Evolutionary conservation across 2,797 vertebrate species (phyloP).

Genomic region (Naso thynnoides): DNA sequence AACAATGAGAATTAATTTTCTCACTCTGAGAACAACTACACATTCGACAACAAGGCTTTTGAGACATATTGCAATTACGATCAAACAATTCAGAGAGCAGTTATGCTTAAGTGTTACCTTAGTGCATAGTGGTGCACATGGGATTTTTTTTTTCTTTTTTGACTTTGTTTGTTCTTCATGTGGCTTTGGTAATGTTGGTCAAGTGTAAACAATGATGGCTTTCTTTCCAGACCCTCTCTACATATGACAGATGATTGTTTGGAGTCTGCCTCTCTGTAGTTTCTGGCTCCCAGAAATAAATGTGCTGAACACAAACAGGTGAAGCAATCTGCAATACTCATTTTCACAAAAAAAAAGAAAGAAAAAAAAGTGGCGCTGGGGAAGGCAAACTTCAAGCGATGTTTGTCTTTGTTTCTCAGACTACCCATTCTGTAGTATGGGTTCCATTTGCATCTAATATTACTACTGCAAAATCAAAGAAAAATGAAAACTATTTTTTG

Average conservation of each 20-base stretch:
- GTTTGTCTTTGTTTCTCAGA: slow-evolving; percentile 76
- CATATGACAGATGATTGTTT: slow-evolving; percentile 82
- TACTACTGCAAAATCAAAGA: slow-evolving; percentile 82
- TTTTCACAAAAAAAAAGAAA: slow-evolving; percentile 61
- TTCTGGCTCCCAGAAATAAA: slow-evolving; percentile 73
- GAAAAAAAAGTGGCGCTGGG: slow-evolving; percentile 28
- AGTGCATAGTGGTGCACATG: slow-evolving; percentile 12
- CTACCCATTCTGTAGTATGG: slow-evolving; percentile 75
- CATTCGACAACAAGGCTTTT: slow-evolving; percentile 48
- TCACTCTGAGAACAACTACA: slow-evolving; percentile 83
- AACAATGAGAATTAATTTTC: slow-evolving; percentile 93
- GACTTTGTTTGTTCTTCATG: slow-evolving; percentile 53
- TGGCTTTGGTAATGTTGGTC: slow-evolving; percentile 74
- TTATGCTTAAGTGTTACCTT: slow-evolving; percentile 42
- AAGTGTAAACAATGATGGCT: slow-evolving; percentile 77
- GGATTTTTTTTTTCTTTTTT: slow-evolving; percentile 15
- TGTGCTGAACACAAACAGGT: slow-evolving; percentile 81
- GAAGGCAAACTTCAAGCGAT: slow-evolving; percentile 66
- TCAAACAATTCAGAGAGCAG: slow-evolving; percentile 64
- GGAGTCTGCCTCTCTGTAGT: slow-evolving; percentile 75
- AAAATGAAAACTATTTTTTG: slow-evolving; percentile 81
- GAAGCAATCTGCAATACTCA: slow-evolving; percentile 75
- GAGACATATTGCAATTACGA: slow-evolving; percentile 83
- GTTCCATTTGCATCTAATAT: slow-evolving; percentile 82
- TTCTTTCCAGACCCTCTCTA: slow-evolving; percentile 69